Conservation (phyloP, 2,797 vertebrate genomes). For the Brotula barbata region DNA sequence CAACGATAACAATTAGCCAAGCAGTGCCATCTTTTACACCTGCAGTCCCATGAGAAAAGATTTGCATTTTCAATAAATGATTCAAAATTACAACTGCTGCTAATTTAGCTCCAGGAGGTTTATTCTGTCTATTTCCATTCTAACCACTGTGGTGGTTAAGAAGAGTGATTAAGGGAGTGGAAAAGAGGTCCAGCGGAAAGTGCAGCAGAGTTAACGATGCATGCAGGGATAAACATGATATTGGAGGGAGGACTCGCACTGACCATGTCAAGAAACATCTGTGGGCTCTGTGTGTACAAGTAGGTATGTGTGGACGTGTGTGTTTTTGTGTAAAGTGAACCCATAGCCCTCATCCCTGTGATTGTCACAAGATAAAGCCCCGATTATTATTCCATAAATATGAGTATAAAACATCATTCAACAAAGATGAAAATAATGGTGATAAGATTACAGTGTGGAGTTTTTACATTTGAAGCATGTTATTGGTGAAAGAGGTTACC, state of each 20-base stretch:
- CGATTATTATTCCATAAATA: constrained; percentile 48
- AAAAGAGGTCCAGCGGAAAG: constrained; percentile 50
- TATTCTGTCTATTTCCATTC: background rate
- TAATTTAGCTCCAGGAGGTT: background rate
- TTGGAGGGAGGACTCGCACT: constrained; percentile 42
- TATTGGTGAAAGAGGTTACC: constrained; percentile 49
- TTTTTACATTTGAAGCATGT: constrained; percentile 62
- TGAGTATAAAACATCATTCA: constrained; percentile 52
- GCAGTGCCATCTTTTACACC: background rate
- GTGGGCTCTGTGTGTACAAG: constrained; percentile 33
- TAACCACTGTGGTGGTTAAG: constrained; percentile 10
- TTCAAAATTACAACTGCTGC: background rate
- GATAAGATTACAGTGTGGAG: constrained; percentile 64
- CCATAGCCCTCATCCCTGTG: constrained; percentile 39
- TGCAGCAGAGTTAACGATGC: constrained; percentile 54
- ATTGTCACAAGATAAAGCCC: constrained; percentile 55
- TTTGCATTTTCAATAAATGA: background rate
- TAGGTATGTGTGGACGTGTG: constrained; percentile 19
- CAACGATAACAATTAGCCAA: constrained; percentile 10
- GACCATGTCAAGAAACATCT: constrained; percentile 70
- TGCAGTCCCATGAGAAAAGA: background rate
- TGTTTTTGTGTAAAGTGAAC: constrained; percentile 5
- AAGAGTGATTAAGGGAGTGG: constrained; percentile 12
- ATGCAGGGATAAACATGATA: constrained; percentile 63
- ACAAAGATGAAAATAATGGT: constrained; percentile 63